phyloP scores from a whole-genome alignment of 2,113 vertebrate species.

The Donacobius atricapilla region DNA sequence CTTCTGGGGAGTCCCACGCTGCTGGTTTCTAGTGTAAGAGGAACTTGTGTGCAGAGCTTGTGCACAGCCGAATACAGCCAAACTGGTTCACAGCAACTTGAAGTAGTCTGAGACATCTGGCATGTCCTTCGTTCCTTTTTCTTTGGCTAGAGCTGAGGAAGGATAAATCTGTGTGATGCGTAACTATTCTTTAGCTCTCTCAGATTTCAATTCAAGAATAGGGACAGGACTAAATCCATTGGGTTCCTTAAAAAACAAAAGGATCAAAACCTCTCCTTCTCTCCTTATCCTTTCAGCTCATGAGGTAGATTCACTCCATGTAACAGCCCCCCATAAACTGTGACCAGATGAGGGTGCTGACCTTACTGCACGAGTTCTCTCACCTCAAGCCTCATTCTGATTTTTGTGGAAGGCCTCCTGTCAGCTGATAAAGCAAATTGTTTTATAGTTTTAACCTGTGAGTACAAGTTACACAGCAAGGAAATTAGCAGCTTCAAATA shows the following conservation, averaged over 20 bases:
- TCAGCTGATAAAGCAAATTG: not conserved
- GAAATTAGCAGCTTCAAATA: constrained; percentile 34
- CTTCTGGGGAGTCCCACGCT: not conserved
- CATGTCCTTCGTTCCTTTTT: not conserved
- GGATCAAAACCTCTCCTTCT: not conserved
- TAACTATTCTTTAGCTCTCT: not conserved
- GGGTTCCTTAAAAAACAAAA: not conserved
- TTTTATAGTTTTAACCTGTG: not conserved
- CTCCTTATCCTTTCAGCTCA: not conserved
- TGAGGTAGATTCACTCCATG: not conserved
- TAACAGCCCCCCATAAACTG: not conserved
- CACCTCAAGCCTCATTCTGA: not conserved
- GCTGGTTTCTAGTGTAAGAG: not conserved
- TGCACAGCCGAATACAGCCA: not conserved
- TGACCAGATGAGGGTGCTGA: not conserved
- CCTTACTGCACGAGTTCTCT: not conserved
- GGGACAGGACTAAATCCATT: not conserved
- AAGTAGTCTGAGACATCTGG: constrained; percentile 24
- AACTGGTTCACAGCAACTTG: not conserved
- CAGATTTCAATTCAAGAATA: not conserved
- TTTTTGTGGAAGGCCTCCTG: not conserved
- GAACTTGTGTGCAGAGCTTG: not conserved
- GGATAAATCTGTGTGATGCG: not conserved
- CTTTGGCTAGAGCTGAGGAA: not conserved
- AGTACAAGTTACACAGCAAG: not conserved